Conservation (phyloP, 2,888 invertebrate genomes). For the Diplolepis rosae region DNA sequence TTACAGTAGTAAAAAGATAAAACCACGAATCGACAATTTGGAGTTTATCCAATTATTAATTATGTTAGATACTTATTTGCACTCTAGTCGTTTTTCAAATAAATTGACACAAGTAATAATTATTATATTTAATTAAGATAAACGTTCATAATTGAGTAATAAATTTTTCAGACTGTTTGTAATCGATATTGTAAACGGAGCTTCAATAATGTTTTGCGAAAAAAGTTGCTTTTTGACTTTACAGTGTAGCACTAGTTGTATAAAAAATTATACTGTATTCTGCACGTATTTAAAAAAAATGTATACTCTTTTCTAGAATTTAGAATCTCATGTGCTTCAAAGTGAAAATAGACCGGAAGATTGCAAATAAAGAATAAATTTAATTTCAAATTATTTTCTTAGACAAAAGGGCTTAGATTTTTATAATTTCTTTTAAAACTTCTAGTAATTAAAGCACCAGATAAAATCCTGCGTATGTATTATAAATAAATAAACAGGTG, state of each 20-base stretch:
- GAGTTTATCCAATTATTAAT: no score
- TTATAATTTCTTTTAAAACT: constrained; percentile 9
- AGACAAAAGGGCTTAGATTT: not conserved
- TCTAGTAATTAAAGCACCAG: constrained; percentile 1
- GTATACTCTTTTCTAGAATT: constrained; percentile 13
- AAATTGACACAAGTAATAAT: not conserved
- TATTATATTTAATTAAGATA: not conserved
- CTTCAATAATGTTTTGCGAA: constrained; percentile 16
- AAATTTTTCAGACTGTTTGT: not conserved
- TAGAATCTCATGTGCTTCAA: not conserved
- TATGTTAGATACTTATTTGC: not conserved
- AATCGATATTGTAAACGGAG: constrained; percentile 4
- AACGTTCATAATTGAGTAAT: no score
- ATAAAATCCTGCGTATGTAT: constrained; percentile 4
- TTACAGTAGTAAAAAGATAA: constrained; percentile 31
- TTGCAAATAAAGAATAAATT: not conserved
- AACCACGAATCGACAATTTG: not conserved
- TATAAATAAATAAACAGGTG: constrained; percentile 33
- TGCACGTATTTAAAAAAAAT: not conserved
- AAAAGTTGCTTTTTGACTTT: not conserved
- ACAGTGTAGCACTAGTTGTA: not conserved
- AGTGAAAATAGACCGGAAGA: not conserved
- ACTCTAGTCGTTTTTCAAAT: not conserved
- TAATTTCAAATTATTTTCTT: not conserved
- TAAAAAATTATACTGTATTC: not conserved